phyloP scores from a whole-genome alignment of 2,888 invertebrate genomes.

The Gari tellinella region DNA sequence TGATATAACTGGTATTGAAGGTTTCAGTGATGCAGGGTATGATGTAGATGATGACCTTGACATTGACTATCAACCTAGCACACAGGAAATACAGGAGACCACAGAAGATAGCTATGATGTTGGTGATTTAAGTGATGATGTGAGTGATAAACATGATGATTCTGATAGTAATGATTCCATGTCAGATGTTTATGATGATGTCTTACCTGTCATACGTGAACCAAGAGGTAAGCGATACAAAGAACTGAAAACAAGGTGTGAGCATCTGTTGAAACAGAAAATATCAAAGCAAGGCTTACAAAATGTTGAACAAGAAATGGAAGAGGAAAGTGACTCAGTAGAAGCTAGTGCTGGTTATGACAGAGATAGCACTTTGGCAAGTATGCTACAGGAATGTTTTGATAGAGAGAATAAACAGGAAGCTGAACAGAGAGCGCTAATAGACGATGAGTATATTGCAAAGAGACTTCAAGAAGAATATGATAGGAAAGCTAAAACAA shows the following conservation, averaged over 20 bases:
- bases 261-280: conserved; percentile 5
- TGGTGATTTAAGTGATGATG: not conserved
- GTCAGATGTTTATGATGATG: conserved; percentile 12
- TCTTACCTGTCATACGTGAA: conserved; percentile 25
- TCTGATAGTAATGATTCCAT: conserved; percentile 3
- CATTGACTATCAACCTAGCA: conserved; percentile 40
- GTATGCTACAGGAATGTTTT: conserved; percentile 28
- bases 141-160: conserved; percentile 3
- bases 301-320: conserved; percentile 5
- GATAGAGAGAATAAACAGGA: conserved; percentile 17
- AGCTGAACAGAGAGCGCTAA: not conserved
- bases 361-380: conserved; percentile 29
- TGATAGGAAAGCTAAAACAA: conserved; percentile 15
- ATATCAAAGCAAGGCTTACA: not conserved
- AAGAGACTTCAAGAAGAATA: conserved; percentile 38
- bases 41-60: conserved; percentile 28
- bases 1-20: no score
- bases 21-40: not conserved
- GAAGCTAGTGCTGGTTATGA: not conserved
- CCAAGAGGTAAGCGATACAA: conserved; percentile 27
- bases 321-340: conserved; percentile 8
- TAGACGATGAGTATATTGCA: conserved; percentile 47
- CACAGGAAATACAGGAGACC: conserved; percentile 22
- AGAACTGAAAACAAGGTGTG: conserved; percentile 21
- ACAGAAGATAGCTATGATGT: conserved; percentile 7